Evolutionary conservation across 2,797 vertebrate genomes (phyloP).

Genomic region (Cichlasoma orientale): DNA sequence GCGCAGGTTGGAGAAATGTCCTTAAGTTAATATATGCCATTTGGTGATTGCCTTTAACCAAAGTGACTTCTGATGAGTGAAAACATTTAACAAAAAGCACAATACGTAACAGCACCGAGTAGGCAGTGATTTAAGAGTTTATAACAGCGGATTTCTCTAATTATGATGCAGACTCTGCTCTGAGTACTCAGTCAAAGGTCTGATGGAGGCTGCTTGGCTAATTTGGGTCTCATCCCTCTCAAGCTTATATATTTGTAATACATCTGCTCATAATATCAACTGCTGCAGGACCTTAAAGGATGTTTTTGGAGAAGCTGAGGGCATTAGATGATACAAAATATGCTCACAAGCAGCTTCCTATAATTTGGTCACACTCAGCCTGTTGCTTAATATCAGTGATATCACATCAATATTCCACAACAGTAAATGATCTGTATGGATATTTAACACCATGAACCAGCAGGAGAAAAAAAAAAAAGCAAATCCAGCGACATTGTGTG

Average conservation of each 20-base stretch:
- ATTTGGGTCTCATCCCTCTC: not conserved
- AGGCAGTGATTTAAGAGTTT: not conserved
- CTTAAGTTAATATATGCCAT: slow-evolving; percentile 59
- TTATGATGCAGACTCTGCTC: not conserved
- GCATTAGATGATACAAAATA: not conserved
- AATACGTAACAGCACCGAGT: not conserved
- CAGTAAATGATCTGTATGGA: not conserved
- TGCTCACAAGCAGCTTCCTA: not conserved
- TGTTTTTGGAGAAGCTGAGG: not conserved
- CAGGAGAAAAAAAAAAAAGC: not conserved
- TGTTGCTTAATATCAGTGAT: slow-evolving; percentile 1
- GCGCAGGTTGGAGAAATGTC: slow-evolving; percentile 49
- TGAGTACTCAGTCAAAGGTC: not conserved
- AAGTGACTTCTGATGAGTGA: slow-evolving; percentile 51
- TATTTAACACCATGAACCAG: slow-evolving; percentile 14
- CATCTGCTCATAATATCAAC: not conserved
- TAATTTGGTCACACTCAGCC: not conserved
- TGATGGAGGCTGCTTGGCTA: slow-evolving; percentile 2
- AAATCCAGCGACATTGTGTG: slow-evolving; percentile 34
- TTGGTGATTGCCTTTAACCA: slow-evolving; percentile 61
- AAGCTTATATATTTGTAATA: not conserved
- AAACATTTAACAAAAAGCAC: slow-evolving; percentile 32
- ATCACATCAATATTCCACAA: not conserved
- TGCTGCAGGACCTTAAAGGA: not conserved
- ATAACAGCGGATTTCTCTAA: not conserved